These are phyloP conservation scores for Hydriomena furcata DNA, from an alignment of 2,888 invertebrate species.

Conservation along the genomic window DNA sequence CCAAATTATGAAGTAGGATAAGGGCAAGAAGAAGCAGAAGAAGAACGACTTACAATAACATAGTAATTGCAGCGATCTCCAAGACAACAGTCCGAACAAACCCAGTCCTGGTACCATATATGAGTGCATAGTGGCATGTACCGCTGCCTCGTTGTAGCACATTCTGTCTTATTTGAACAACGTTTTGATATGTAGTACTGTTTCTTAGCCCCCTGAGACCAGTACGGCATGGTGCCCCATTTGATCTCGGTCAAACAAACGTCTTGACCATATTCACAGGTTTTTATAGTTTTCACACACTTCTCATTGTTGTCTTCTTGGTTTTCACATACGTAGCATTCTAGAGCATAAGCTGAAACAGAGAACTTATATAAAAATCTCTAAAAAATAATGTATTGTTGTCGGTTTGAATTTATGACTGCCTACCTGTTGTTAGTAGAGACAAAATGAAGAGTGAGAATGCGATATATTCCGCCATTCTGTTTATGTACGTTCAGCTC, in stretches of 20 bases:
- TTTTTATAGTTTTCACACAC: slow-evolving; percentile 95
- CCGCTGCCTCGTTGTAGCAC: slow-evolving; percentile 87
- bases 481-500: background rate
- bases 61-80: slow-evolving; percentile 98
- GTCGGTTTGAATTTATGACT: background rate
- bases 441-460: slow-evolving; percentile 1
- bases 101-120: slow-evolving; percentile 98
- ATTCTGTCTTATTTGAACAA: slow-evolving; percentile 92
- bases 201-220: slow-evolving; percentile 95
- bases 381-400: no score
- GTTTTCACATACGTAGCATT: slow-evolving; percentile 97
- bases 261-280: slow-evolving; percentile 94
- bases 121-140: slow-evolving; percentile 92
- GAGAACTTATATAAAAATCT: background rate
- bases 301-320: slow-evolving; percentile 97
- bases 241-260: slow-evolving; percentile 94
- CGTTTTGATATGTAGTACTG: slow-evolving; percentile 96
- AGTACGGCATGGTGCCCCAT: slow-evolving; percentile 98
- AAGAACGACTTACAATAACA: slow-evolving; percentile 92
- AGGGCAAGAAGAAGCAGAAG: no score
- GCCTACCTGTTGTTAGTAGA: slow-evolving; percentile 13
- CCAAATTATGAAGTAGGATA: no score
- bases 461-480: slow-evolving; percentile 9
- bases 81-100: slow-evolving; percentile 97
- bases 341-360: slow-evolving; percentile 86